Evolutionary conservation across 1,140 invertebrate genomes (phyloP).

Genomic region (Drosophila navojoa): DNA sequence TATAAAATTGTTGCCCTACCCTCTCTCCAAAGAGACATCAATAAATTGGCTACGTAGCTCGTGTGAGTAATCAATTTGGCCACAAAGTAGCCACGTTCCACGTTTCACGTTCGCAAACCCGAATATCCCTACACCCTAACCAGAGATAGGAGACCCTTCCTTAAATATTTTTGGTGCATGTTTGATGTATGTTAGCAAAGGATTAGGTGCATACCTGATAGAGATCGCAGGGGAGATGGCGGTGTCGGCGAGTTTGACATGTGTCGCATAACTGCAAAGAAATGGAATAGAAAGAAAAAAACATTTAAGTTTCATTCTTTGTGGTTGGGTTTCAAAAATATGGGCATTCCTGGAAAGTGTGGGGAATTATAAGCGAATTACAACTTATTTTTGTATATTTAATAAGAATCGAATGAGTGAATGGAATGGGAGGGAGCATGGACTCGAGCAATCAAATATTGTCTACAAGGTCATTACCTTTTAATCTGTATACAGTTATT

Average conservation of each 20-base stretch:
- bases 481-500: no score
- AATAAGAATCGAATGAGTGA: neutral
- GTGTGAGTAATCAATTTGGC: constrained; percentile 79
- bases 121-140: neutral
- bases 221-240: constrained; percentile 76
- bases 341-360: neutral
- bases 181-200: constrained; percentile 65
- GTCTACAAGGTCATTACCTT: no score
- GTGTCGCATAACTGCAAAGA: constrained; percentile 79
- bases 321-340: neutral
- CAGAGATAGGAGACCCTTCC: neutral
- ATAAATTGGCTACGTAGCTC: constrained; percentile 57
- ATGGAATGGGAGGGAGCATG: neutral
- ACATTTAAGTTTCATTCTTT: constrained; percentile 5
- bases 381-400: neutral
- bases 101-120: constrained; percentile 14
- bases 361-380: neutral
- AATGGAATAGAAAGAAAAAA: constrained; percentile 18
- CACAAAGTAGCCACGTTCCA: constrained; percentile 80
- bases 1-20: constrained; percentile 40
- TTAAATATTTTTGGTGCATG: constrained; percentile 49
- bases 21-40: constrained; percentile 35
- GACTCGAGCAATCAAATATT: no score
- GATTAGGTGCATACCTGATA: constrained; percentile 80
- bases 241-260: constrained; percentile 82